Evolutionary conservation across 2,888 invertebrate genomes (phyloP), one percentile per base, ranked within the genome.

Genomic region (Ephialtes manifestator): DNA sequence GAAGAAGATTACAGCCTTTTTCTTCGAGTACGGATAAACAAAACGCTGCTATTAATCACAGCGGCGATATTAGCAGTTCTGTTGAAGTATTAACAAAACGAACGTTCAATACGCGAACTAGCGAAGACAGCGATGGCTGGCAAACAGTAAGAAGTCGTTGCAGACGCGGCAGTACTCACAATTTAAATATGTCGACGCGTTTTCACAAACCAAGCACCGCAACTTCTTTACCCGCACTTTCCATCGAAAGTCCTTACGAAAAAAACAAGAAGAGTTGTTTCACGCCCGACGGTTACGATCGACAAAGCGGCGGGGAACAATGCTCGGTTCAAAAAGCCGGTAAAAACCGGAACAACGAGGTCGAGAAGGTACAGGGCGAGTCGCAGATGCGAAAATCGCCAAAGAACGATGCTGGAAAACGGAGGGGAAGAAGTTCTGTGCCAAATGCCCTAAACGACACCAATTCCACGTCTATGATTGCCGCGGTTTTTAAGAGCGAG

Each of bases 161-260:
- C 1, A 95, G 97, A 35, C 95, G 96, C 70, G 96, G 96, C 0
- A 96, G 96, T 91, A 96, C 96, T 18, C 96, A 96, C 81, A 94
- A 94, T 89, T 93, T 95, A 0, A 95, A 95, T 86, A 94, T 95
- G 89, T 95, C 96, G 0, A 97, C 96, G 86, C 95, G 98, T 84
- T 98, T 97, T 91, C 96, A 97, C 90, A 97, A 97, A 92, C 97
- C 98, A 0, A 97, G 97, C 1, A 97, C 97, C 0, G 97, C 98
- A 0, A 97, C 97, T 0, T 97, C 97, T 86, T 93, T 98, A 74
- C 98, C 98, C 0, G 97, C 97, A 0, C 93, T 98, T 63, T 96
- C 92, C 31, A 90, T 93, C 72, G 90, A 92, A 68, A 90, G 89
- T 76, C 91, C 91, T 1, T 83, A 86, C 43, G 93, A 92, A 48